phyloP scores from a whole-genome alignment of 2,888 invertebrate genomes.

The Protodeltote pygarga region DNA sequence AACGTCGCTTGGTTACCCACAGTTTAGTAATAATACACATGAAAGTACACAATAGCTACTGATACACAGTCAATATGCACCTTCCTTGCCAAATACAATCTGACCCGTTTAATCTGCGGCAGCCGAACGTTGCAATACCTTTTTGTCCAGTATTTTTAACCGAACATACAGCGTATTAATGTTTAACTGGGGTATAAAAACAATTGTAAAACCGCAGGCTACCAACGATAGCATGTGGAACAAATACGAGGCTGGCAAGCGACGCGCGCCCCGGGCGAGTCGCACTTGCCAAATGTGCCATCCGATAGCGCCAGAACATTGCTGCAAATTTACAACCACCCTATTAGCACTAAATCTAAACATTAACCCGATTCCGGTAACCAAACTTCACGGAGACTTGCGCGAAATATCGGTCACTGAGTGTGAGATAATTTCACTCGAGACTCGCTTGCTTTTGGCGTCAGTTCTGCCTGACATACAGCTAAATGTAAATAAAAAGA shows the following conservation, averaged over 20 bases:
- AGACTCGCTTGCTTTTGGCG: conserved; percentile 59
- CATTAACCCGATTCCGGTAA: conserved; percentile 85
- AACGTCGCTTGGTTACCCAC: no score
- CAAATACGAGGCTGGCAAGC: conserved; percentile 80
- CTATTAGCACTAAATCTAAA: conserved; percentile 87
- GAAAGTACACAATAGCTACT: no score
- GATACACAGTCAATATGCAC: conserved; percentile 12
- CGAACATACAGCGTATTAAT: conserved; percentile 35
- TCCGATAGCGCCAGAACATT: conserved; percentile 84
- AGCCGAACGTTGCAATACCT: conserved; percentile 9
- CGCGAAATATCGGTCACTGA: conserved; percentile 74
- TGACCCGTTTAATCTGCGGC: conserved; percentile 46
- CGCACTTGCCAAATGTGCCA: conserved; percentile 86
- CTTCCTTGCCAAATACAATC: conserved; percentile 32
- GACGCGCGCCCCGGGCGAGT: no score
- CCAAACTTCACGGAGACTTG: conserved; percentile 78
- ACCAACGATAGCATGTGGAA: conserved; percentile 70
- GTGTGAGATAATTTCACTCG: conserved; percentile 65
- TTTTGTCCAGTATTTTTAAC: conserved; percentile 15
- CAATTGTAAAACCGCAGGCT: no score
- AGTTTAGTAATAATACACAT: no score
- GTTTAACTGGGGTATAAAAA: conserved; percentile 63
- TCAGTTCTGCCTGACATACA: conserved; percentile 43
- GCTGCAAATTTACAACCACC: conserved; percentile 83
- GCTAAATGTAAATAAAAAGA: conserved; percentile 46